Conservation (phyloP, 2,888 invertebrate species). For the Amiota communis region DNA sequence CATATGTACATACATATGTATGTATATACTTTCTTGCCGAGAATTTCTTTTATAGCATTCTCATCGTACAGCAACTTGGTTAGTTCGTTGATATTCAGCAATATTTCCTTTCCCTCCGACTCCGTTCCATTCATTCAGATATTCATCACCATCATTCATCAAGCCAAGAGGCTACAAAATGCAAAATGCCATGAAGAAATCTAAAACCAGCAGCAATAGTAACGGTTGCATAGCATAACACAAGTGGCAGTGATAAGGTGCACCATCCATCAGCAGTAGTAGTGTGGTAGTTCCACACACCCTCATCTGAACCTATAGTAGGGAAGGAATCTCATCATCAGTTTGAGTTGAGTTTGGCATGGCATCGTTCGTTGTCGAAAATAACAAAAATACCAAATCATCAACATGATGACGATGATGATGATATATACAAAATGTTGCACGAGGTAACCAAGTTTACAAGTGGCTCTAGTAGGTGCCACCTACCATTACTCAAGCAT, state of each 20-base stretch:
- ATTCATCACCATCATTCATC: not conserved
- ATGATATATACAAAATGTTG: conserved; percentile 13
- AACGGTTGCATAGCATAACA: not conserved
- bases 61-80: no score
- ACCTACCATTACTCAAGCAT: no score
- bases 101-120: no score
- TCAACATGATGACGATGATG: not conserved
- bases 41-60: conserved; percentile 23
- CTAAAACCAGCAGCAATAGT: not conserved
- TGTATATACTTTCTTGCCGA: no score
- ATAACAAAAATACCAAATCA: conserved; percentile 25
- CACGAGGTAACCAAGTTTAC: conserved; percentile 31
- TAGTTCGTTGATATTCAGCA: no score
- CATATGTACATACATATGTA: not conserved
- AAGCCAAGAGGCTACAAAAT: conserved; percentile 23
- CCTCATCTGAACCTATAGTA: no score
- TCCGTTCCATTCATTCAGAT: not conserved
- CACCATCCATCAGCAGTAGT: not conserved
- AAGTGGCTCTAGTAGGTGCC: conserved; percentile 17
- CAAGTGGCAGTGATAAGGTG: conserved; percentile 27
- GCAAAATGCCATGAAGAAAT: conserved; percentile 15
- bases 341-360: no score
- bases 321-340: no score
- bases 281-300: no score
- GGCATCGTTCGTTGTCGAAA: not conserved